Evolutionary conservation across 2,113 vertebrate genomes (phyloP).

Genomic region (Callorhinus ursinus): DNA sequence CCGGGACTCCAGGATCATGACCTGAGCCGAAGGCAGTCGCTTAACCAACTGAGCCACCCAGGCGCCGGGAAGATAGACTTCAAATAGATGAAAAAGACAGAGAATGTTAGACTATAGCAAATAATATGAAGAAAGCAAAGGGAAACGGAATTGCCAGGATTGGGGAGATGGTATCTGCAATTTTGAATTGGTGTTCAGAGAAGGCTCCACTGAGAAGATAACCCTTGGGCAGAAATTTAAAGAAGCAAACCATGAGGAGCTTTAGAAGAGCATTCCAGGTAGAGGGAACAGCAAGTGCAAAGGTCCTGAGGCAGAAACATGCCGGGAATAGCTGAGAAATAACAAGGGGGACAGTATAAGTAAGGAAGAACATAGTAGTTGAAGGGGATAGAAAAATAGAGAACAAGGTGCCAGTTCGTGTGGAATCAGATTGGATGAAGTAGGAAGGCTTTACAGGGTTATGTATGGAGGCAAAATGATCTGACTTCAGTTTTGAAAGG

Average conservation of each 20-base stretch:
- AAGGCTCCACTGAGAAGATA: neutral
- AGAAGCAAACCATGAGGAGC: neutral
- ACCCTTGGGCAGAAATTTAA: neutral
- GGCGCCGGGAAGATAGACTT: neutral
- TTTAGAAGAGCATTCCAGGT: neutral
- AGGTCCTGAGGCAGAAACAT: neutral
- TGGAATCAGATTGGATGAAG: neutral
- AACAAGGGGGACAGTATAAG: neutral
- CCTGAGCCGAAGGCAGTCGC: no score
- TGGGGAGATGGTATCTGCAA: neutral
- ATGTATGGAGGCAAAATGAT: neutral
- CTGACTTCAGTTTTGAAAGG: neutral
- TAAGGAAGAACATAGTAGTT: neutral
- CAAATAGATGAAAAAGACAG: neutral
- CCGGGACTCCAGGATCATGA: no score
- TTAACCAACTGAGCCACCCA: no score
- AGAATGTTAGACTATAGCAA: neutral
- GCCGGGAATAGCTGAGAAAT: neutral
- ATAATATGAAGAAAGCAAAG: neutral
- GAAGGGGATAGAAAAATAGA: neutral
- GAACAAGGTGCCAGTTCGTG: fast-evolving
- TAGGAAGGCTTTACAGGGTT: neutral
- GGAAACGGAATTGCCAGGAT: neutral
- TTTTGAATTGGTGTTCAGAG: neutral
- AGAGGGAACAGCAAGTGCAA: neutral